These are phyloP conservation scores for Caenorhabditis afra DNA, from an alignment of 2,888 invertebrate species.

Conservation along the genomic window DNA sequence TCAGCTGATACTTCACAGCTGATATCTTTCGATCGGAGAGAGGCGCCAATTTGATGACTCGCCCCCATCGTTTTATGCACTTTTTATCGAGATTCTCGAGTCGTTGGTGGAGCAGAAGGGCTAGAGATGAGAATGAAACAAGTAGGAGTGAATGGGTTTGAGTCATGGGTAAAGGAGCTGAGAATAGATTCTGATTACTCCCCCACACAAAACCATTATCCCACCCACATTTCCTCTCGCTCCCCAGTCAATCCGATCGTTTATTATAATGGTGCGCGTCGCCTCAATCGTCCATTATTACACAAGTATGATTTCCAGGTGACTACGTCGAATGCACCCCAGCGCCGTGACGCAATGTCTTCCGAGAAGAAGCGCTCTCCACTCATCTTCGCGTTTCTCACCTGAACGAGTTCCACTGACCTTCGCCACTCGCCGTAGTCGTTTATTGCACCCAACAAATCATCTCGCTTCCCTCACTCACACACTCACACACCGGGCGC, in stretches of 20 bases:
- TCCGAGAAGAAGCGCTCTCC: not conserved
- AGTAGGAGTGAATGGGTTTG: too few relatives aligned
- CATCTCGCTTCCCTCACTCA: slow-evolving; percentile 31
- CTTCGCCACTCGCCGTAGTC: not conserved
- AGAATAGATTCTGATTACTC: too few relatives aligned
- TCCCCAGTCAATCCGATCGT: too few relatives aligned
- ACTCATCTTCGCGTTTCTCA: not conserved
- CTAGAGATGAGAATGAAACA: too few relatives aligned
- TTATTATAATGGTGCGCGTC: not conserved
- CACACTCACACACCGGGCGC: slow-evolving; percentile 16
- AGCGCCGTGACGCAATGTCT: slow-evolving; percentile 28
- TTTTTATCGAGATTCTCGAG: slow-evolving; percentile 4
- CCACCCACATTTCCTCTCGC: too few relatives aligned
- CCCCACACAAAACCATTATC: too few relatives aligned
- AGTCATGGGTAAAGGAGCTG: too few relatives aligned
- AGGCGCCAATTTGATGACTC: not conserved
- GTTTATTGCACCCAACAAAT: slow-evolving; percentile 45
- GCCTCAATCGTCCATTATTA: slow-evolving; percentile 20
- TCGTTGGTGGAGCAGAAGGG: too few relatives aligned
- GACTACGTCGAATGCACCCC: slow-evolving; percentile 60
- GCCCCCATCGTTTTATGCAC: slow-evolving; percentile 5
- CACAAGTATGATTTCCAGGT: slow-evolving; percentile 43
- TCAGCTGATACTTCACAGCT: slow-evolving; percentile 4
- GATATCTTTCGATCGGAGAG: not conserved
- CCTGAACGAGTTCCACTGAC: slow-evolving; percentile 19